phyloP scores from a whole-genome alignment of 2,113 vertebrate species.

The Periophthalmodon schlosseri region DNA sequence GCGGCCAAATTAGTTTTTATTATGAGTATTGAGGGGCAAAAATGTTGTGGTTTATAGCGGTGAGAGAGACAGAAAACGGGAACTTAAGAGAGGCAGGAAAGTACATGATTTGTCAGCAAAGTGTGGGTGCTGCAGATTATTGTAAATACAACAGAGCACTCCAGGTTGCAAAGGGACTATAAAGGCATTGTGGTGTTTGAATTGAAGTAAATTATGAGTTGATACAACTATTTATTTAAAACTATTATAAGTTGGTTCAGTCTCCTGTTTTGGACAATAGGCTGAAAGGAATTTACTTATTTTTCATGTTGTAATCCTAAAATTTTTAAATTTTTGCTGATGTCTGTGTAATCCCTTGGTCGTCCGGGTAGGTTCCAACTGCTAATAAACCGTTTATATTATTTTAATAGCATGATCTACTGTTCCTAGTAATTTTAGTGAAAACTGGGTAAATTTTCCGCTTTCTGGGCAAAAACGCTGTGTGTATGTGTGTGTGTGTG shows the following conservation, averaged over 20 bases:
- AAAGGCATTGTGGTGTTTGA: conserved; percentile 30
- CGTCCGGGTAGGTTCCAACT: too few species aligned
- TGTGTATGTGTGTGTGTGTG: too few species aligned
- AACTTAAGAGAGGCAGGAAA: conserved; percentile 31
- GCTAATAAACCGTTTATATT: too few species aligned
- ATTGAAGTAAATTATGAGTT: conserved; percentile 1
- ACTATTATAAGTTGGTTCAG: conserved; percentile 18
- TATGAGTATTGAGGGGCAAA: conserved; percentile 37
- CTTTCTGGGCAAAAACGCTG: too few species aligned
- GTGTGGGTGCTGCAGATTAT: conserved; percentile 29
- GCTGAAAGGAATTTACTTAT: neutral
- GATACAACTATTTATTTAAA: too few species aligned
- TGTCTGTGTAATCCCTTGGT: too few species aligned
- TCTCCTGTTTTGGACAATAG: conserved; percentile 9
- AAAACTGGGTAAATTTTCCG: too few species aligned
- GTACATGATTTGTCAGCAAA: conserved; percentile 68
- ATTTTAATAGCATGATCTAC: too few species aligned
- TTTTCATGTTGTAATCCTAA: neutral
- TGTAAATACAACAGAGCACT: conserved; percentile 45
- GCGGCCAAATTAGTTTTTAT: conserved; percentile 67
- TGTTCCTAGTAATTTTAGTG: too few species aligned
- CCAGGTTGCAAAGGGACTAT: conserved; percentile 18
- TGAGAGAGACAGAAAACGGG: conserved; percentile 35
- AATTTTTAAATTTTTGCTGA: too few species aligned
- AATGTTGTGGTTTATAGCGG: conserved; percentile 30